Conservation (phyloP, 2,888 invertebrate genomes). For the Limnephilus rhombicus region DNA sequence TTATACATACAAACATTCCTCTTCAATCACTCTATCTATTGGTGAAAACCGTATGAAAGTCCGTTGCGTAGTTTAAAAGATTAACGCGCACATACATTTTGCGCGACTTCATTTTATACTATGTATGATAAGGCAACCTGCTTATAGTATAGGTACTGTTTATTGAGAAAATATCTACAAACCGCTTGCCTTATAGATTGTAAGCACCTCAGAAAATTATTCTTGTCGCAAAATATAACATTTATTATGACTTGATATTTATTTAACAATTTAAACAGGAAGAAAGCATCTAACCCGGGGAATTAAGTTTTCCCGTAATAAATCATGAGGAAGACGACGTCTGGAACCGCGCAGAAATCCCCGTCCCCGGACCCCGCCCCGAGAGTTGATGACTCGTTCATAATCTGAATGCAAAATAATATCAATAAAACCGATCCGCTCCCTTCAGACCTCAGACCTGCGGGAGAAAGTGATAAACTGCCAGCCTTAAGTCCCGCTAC, state of each 20-base stretch:
- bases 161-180: not conserved
- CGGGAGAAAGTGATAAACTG: constrained; percentile 61
- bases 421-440: constrained; percentile 62
- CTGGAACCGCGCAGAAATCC: constrained; percentile 43
- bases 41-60: too few species aligned
- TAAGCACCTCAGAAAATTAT: not conserved
- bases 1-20: too few species aligned
- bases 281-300: constrained; percentile 3
- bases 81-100: too few species aligned
- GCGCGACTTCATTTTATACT: too few species aligned
- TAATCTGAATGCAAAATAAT: constrained; percentile 63
- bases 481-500: constrained; percentile 18
- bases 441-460: constrained; percentile 49
- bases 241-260: not conserved
- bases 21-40: too few species aligned
- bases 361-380: constrained; percentile 33
- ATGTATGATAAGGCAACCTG: not conserved
- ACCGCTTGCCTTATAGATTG: not conserved
- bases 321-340: constrained; percentile 57
- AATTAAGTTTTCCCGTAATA: constrained; percentile 53
- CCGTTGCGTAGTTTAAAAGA: too few species aligned
- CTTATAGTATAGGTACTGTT: not conserved
- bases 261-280: not conserved
- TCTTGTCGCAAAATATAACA: not conserved
- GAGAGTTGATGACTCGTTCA: constrained; percentile 62